Evolutionary conservation across 2,113 vertebrate genomes (phyloP).

Genomic region (Silurus meridionalis): DNA sequence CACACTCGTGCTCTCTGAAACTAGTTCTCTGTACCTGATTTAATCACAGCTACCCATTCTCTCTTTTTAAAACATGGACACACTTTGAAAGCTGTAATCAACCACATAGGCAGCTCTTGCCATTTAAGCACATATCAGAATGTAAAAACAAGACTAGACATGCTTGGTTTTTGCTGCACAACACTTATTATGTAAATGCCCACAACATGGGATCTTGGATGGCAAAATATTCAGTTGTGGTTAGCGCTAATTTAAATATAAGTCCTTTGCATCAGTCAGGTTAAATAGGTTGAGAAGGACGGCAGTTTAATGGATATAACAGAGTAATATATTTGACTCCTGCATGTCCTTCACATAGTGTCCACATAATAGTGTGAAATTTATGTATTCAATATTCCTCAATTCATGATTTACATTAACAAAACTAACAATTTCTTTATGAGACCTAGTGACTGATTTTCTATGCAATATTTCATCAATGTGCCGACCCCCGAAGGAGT

Average conservation of each 20-base stretch:
- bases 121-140: not conserved
- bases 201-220: not conserved
- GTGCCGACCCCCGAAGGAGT: not conserved
- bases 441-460: not conserved
- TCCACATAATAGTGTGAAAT: not conserved
- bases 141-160: not conserved
- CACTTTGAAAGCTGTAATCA: not conserved
- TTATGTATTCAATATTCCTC: not conserved
- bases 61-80: not conserved
- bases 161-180: not conserved
- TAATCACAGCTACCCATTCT: slow-evolving; percentile 12
- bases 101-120: not conserved
- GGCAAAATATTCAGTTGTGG: not conserved
- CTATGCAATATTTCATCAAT: not conserved
- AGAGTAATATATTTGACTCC: not conserved
- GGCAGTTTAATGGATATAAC: not conserved
- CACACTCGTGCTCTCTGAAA: not conserved
- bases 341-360: no score
- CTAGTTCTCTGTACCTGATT: slow-evolving; percentile 22
- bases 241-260: not conserved
- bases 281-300: not conserved
- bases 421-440: not conserved
- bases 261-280: not conserved
- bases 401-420: not conserved
- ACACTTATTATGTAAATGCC: not conserved